Conservation (phyloP, 2,797 vertebrate species). For the Arrhamphus sclerolepis region DNA sequence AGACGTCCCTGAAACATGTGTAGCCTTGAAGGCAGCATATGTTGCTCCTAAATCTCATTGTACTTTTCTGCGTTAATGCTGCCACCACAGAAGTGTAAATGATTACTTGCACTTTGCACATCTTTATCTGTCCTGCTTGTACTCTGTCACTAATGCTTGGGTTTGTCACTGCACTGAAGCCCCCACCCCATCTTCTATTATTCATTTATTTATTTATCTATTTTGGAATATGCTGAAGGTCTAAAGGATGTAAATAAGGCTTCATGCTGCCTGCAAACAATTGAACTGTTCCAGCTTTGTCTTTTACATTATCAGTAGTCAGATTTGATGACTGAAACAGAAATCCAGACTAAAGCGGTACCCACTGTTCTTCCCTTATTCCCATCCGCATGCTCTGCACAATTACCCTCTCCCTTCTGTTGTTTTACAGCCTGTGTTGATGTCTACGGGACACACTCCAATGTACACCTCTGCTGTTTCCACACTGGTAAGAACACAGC, state of each 20-base stretch:
- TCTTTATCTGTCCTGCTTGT: not conserved
- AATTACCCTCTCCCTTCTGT: slow-evolving; percentile 72
- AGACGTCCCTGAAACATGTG: too few relatives aligned
- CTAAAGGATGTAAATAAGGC: too few relatives aligned
- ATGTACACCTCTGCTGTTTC: slow-evolving; percentile 87
- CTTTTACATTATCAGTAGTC: not conserved
- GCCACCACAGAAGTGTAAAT: too few relatives aligned
- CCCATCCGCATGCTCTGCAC: slow-evolving; percentile 42
- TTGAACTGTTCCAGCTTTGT: too few relatives aligned
- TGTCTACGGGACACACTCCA: slow-evolving; percentile 86
- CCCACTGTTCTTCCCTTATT: slow-evolving; percentile 28
- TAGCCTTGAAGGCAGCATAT: too few relatives aligned
- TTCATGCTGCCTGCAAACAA: too few relatives aligned
- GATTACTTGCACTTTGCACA: too few relatives aligned
- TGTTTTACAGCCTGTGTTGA: slow-evolving; percentile 86
- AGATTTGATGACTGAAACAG: not conserved
- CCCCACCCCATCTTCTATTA: not conserved
- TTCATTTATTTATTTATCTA: too few relatives aligned
- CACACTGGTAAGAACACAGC: slow-evolving; percentile 83
- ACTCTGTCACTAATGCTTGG: not conserved
- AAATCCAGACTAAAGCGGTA: slow-evolving; percentile 1
- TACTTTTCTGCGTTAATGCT: too few relatives aligned
- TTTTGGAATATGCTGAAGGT: not conserved
- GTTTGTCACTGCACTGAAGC: not conserved
- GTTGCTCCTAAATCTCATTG: too few relatives aligned